phyloP scores from a whole-genome alignment of 2,113 vertebrate genomes.

The Hydropotes inermis region DNA sequence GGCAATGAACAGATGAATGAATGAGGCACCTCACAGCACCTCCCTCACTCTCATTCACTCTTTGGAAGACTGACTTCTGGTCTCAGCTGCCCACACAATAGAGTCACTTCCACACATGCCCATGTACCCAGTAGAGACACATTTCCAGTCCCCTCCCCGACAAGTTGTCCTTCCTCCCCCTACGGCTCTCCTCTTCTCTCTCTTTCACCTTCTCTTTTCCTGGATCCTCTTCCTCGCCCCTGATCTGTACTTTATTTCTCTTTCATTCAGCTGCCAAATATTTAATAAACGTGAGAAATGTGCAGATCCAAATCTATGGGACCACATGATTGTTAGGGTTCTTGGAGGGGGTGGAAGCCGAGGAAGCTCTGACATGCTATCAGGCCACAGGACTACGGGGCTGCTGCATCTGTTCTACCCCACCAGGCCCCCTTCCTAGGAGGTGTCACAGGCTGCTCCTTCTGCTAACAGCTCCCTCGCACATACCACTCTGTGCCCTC shows the following conservation, averaged over 20 bases:
- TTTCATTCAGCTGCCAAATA: background rate
- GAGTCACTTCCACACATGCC: background rate
- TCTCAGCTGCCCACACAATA: background rate
- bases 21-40: background rate
- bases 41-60: background rate
- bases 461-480: background rate
- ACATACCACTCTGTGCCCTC: slow-evolving; percentile 17
- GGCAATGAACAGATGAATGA: background rate
- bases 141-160: background rate
- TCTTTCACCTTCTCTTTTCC: background rate
- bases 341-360: background rate
- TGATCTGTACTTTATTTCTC: background rate
- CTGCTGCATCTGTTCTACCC: background rate
- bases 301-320: background rate
- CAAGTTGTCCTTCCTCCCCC: background rate
- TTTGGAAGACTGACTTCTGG: background rate
- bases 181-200: background rate
- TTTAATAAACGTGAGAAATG: background rate
- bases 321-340: background rate
- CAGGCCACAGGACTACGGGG: background rate
- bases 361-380: background rate
- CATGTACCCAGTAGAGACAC: background rate
- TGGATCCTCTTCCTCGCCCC: background rate
- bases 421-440: background rate
- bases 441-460: background rate